Base-by-base conservation (phyloP, 2,888 invertebrate genomes). In the Dastarcus helophoroides region DNA sequence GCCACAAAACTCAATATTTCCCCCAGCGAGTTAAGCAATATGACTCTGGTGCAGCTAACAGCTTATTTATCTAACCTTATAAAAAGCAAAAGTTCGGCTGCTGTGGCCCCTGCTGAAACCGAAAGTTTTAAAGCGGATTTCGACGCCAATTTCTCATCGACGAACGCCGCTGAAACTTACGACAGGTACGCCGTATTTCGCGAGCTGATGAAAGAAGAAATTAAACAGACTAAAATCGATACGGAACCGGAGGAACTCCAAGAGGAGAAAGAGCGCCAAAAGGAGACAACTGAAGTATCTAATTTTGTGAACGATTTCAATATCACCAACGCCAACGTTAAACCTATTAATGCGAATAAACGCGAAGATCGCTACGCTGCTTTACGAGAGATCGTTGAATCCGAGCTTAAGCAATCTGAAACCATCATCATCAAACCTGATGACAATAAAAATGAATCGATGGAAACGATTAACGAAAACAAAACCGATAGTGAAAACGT, bases 101-200 rank as follows among this genome's bases (percentile, higher is more conserved):
- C 6, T 13, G 14, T 6, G 14, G 26, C 8, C 5, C n/a, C 26
- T 3, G 7, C 17, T 6, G 62, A 62, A 34, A 67, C 51, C 69
- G 76, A 27, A 67, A 73, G 48, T 71, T 80, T 60, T 73, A 79
- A 64, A 36, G 70, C 70, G 12, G 61, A 71, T 4, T 81, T 80
- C 45, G 73, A 76, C 6, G 75, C 76, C 0, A 76, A 75, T 47
- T 79, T 79, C 47, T 35, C 34, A 4, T 31, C 32, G 6, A 40
- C 37, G 14, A 21, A 38, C 11, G 40, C 38, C 14, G 25, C 36
- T 22, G 53, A 53, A n/a, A 40, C 49, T 0, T 81, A 79, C 49
- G 89, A 89, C 53, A 73, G 84, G 44, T 90, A 90, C 55, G 89
- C 89, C 0, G 89, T 82, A 0, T 89, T 90, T 49, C 69, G 89